These are phyloP conservation scores for Urechis unicinctus DNA, from an alignment of 2,888 invertebrate species.

Conservation along the genomic window DNA sequence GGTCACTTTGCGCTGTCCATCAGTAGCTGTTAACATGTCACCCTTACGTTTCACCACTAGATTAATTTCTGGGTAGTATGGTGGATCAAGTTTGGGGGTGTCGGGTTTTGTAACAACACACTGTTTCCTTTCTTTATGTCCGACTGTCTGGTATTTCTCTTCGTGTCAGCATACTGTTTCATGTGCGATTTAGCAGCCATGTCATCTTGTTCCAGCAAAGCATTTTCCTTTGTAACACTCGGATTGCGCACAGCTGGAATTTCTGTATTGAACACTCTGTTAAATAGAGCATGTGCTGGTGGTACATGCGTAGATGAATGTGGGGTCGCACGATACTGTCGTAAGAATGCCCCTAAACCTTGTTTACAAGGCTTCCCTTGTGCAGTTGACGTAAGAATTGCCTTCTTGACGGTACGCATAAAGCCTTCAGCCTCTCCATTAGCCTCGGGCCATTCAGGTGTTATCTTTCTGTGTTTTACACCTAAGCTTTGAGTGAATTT, in stretches of 20 bases:
- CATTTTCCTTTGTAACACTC: not conserved
- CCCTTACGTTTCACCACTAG: too few species aligned
- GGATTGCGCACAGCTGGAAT: not conserved
- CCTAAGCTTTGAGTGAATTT: constrained; percentile 19
- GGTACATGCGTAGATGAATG: not conserved
- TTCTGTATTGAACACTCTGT: not conserved
- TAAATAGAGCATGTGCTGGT: not conserved
- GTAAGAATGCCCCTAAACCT: not conserved
- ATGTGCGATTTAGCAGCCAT: too few species aligned
- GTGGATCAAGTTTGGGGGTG: too few species aligned
- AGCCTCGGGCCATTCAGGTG: not conserved
- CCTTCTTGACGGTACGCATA: not conserved
- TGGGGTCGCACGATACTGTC: not conserved
- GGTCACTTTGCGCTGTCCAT: too few species aligned
- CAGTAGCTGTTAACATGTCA: too few species aligned
- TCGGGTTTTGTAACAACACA: too few species aligned
- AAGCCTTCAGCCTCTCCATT: not conserved
- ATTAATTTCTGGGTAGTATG: too few species aligned
- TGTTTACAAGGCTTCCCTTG: not conserved
- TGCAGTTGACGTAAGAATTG: not conserved
- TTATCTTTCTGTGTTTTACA: constrained; percentile 17
- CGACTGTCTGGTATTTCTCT: too few species aligned
- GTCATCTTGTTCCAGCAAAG: too few species aligned
- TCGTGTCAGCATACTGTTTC: too few species aligned
- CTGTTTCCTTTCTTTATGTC: too few species aligned